phyloP scores from a whole-genome alignment of 1,140 invertebrate genomes.

The Ylistrum balloti region DNA sequence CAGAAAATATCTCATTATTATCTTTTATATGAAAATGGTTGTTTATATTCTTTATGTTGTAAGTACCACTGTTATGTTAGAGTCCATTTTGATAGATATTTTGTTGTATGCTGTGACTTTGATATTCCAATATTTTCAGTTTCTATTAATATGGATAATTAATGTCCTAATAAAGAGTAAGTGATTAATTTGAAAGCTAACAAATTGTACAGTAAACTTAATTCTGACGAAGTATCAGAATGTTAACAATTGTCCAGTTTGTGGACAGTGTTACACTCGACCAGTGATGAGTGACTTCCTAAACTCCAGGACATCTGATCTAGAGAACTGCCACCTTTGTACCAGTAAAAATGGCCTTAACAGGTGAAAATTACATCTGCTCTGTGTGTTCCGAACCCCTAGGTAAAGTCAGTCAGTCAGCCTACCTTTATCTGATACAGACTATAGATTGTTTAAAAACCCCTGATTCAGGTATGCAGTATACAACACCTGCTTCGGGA shows the following conservation, averaged over 20 bases:
- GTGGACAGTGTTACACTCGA: not conserved
- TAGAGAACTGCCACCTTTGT: not conserved
- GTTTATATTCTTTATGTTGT: too few species aligned
- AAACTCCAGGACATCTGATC: not conserved
- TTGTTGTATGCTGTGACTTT: too few species aligned
- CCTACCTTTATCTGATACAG: not conserved
- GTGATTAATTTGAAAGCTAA: too few species aligned
- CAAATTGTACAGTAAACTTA: too few species aligned
- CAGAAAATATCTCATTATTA: too few species aligned
- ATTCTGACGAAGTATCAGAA: too few species aligned
- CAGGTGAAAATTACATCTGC: not conserved
- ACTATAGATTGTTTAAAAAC: not conserved
- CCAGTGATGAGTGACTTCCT: constrained; percentile 2
- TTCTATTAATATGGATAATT: too few species aligned
- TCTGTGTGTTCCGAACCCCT: not conserved
- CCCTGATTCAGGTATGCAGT: not conserved
- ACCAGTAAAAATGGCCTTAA: not conserved
- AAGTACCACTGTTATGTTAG: too few species aligned
- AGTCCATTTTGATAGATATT: too few species aligned
- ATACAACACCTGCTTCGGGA: not conserved
- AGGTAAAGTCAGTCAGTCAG: not conserved
- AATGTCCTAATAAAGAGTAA: too few species aligned
- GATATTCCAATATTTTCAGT: too few species aligned
- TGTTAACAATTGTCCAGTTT: not conserved
- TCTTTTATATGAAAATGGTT: too few species aligned